Conservation (phyloP, 2,888 invertebrate genomes). For the Chrysolina haemoptera region DNA sequence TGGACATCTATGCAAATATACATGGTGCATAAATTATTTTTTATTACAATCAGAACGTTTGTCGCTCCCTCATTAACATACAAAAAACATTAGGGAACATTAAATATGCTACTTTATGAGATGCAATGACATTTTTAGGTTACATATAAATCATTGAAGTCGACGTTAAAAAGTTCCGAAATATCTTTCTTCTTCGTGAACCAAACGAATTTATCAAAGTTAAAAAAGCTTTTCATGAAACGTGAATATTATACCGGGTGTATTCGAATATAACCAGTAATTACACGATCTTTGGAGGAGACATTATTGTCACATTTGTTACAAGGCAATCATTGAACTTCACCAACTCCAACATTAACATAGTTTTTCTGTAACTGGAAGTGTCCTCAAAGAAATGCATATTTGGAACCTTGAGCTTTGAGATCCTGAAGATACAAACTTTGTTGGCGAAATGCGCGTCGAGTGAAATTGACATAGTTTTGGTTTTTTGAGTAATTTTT, state of each 20-base stretch:
- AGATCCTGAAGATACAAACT: too few relatives aligned
- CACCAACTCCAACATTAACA: too few relatives aligned
- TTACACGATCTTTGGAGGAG: not conserved
- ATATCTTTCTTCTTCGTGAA: not conserved
- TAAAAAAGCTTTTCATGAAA: not conserved
- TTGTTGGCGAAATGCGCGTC: too few relatives aligned
- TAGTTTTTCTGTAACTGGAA: too few relatives aligned
- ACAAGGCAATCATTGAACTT: too few relatives aligned
- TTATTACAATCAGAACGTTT: constrained; percentile 6
- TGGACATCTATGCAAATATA: not conserved
- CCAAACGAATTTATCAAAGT: not conserved
- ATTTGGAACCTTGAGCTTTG: too few relatives aligned
- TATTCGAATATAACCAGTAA: not conserved
- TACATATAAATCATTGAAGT: not conserved
- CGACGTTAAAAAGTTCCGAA: not conserved
- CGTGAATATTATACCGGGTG: not conserved
- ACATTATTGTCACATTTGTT: not conserved
- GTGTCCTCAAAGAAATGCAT: too few relatives aligned
- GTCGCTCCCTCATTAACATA: not conserved
- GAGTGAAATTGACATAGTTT: too few relatives aligned
- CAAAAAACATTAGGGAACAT: not conserved
- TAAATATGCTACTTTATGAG: constrained; percentile 2
- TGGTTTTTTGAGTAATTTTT: too few relatives aligned
- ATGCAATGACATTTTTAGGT: not conserved
- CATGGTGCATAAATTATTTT: not conserved